These are phyloP conservation scores for Cataglyphis cursor DNA, from an alignment of 2,888 invertebrate genomes.

Conservation along the genomic window DNA sequence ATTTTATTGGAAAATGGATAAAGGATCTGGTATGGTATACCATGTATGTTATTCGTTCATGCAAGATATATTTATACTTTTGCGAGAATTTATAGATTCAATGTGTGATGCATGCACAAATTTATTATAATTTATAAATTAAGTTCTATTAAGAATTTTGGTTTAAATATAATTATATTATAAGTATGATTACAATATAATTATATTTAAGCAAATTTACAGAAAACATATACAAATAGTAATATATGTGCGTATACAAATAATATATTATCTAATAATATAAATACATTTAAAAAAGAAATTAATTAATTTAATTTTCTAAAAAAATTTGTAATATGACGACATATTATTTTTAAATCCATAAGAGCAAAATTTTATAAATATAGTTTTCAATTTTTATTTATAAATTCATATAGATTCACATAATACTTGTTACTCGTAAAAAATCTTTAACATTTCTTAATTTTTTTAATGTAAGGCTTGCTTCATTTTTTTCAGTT, in stretches of 20 bases:
- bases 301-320: background rate
- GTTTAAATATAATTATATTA: background rate
- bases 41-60: background rate
- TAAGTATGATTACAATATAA: background rate
- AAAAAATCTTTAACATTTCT: constrained; percentile 4
- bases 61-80: background rate
- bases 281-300: background rate
- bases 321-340: background rate
- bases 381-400: background rate
- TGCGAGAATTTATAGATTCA: background rate
- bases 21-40: background rate
- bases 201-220: too few relatives aligned
- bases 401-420: background rate
- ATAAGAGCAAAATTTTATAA: background rate
- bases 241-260: background rate
- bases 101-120: background rate
- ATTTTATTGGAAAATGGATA: background rate
- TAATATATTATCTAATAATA: background rate
- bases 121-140: constrained; percentile 4
- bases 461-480: background rate
- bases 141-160: background rate
- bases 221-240: background rate
- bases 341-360: background rate
- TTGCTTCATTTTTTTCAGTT: background rate
- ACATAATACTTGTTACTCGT: background rate